These are phyloP conservation scores for Micrasema longulum DNA, from an alignment of 1,140 invertebrate genomes.

Conservation along the genomic window DNA sequence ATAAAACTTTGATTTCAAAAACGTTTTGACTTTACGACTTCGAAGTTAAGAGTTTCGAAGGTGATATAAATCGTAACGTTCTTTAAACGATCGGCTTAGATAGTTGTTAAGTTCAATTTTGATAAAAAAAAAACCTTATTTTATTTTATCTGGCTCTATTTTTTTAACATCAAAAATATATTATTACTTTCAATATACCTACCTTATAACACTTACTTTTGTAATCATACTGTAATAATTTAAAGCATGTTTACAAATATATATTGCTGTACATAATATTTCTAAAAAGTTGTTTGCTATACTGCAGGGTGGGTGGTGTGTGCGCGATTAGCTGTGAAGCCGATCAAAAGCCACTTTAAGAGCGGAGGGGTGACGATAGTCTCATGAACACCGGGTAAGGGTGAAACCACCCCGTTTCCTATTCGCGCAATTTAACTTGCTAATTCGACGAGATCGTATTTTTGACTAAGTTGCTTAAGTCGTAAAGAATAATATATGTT, in stretches of 20 bases:
- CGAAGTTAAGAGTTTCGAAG: neutral
- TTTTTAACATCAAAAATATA: no score
- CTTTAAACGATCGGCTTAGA: no score
- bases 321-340: conserved; percentile 39
- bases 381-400: conserved; percentile 33
- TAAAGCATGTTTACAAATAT: neutral
- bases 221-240: no score
- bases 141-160: no score
- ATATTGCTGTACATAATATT: neutral
- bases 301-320: conserved; percentile 32
- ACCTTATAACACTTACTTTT: no score
- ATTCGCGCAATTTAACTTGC: conserved; percentile 36
- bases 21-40: conserved; percentile 7
- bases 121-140: no score
- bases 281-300: conserved; percentile 20
- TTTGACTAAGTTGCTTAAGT: neutral
- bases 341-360: conserved; percentile 51
- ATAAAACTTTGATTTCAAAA: conserved; percentile 21
- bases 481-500: neutral
- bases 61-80: no score
- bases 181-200: no score
- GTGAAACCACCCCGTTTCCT: conserved; percentile 5
- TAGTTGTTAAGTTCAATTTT: no score
- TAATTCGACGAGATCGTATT: conserved; percentile 28
- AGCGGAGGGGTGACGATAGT: conserved; percentile 36